These are phyloP conservation scores for Phyllotreta cruciferae DNA, from an alignment of 2,888 invertebrate genomes.

Conservation along the genomic window DNA sequence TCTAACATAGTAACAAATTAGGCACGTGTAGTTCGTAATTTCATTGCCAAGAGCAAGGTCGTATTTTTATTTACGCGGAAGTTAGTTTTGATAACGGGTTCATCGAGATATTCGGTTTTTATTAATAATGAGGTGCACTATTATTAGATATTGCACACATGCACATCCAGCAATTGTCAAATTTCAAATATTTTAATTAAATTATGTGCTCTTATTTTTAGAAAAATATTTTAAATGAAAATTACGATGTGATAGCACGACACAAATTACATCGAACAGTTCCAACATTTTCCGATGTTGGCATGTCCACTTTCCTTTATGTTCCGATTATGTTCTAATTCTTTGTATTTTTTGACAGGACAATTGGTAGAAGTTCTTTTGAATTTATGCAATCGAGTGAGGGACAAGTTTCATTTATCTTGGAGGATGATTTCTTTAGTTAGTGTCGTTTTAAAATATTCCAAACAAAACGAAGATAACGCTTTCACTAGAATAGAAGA, in stretches of 20 bases:
- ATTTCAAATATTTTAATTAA: no score
- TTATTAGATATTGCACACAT: no score
- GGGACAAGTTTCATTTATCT: conserved; percentile 58
- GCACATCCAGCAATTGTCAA: no score
- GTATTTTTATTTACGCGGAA: conserved; percentile 29
- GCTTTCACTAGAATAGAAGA: conserved; percentile 60
- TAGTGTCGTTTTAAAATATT: conserved; percentile 61
- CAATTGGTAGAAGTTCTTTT: conserved; percentile 58
- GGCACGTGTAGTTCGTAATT: conserved; percentile 42
- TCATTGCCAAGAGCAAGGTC: conserved; percentile 45
- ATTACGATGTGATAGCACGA: neutral
- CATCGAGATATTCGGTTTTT: neutral
- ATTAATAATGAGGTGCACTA: no score
- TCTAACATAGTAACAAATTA: conserved; percentile 46
- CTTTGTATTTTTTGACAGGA: conserved; percentile 47
- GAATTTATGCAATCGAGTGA: conserved; percentile 59
- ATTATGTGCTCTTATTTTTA: no score
- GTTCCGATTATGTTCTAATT: conserved; percentile 7
- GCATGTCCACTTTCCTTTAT: neutral
- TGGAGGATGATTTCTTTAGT: conserved; percentile 61
- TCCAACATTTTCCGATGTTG: neutral
- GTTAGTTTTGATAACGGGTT: conserved; percentile 31
- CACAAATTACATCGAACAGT: neutral
- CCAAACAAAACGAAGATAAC: conserved; percentile 60
- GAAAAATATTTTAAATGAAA: neutral